Conservation (phyloP, 92 coral and sea anemone species). For the Palythoa caribaeorum region DNA sequence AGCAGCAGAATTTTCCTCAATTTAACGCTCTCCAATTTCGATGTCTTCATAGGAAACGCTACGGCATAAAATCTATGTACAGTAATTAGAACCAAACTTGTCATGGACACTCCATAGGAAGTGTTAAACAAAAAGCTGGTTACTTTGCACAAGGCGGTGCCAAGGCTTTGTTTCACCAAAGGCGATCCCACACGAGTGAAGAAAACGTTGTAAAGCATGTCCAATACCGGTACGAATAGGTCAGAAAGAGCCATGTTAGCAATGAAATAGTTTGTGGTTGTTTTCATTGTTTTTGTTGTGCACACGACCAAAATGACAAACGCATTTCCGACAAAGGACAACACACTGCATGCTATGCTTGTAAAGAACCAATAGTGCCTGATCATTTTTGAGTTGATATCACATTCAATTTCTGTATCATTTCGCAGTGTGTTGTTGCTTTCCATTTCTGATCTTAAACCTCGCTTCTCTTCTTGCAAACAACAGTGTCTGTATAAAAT, state of each 20-base stretch:
- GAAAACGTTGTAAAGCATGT: not conserved
- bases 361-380: not conserved
- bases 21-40: not conserved
- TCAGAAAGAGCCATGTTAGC: conserved; percentile 27
- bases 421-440: not conserved
- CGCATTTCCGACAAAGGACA: conserved; percentile 18
- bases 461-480: too few species aligned
- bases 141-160: not conserved
- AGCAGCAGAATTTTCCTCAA: not conserved
- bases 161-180: not conserved
- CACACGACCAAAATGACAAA: not conserved
- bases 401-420: not conserved
- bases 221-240: not conserved
- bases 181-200: not conserved
- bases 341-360: conserved; percentile 14
- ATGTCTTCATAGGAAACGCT: not conserved
- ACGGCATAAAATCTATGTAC: conserved; percentile 34
- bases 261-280: not conserved
- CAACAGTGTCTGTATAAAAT: too few species aligned
- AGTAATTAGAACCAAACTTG: conserved; percentile 16
- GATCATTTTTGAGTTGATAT: not conserved
- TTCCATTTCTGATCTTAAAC: not conserved
- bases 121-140: conserved; percentile 2
- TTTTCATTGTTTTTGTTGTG: not conserved
- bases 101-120: conserved; percentile 34